Conservation (phyloP, 1,140 invertebrate species). For the Araneus ventricosus region DNA sequence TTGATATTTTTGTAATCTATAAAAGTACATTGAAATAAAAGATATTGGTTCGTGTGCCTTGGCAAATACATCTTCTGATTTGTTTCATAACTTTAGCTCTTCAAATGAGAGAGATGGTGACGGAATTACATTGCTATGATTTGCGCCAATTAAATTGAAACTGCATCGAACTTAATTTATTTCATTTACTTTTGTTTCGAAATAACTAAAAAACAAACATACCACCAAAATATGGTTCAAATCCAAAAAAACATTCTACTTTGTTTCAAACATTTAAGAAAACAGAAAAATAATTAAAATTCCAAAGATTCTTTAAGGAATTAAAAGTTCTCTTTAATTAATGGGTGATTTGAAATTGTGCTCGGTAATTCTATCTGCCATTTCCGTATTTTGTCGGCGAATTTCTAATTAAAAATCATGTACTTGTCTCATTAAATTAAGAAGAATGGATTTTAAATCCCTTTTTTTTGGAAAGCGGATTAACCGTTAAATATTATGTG, state of each 20-base stretch:
- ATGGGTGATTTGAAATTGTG: conserved; percentile 10
- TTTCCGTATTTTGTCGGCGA: background rate
- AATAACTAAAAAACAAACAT: background rate
- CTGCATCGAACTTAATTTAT: background rate
- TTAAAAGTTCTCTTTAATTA: conserved; percentile 28
- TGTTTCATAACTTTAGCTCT: no score
- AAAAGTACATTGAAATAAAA: no score
- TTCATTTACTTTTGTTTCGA: background rate
- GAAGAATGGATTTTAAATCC: background rate
- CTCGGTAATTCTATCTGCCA: conserved; percentile 3
- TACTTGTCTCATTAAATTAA: conserved; percentile 17
- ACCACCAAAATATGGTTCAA: background rate
- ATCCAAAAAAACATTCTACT: background rate
- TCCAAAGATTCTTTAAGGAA: background rate
- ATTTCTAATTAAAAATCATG: background rate
- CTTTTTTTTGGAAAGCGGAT: conserved; percentile 18
- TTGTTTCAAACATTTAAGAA: background rate
- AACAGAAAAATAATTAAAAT: conserved; percentile 13
- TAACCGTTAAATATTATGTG: background rate
- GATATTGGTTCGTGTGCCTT: no score
- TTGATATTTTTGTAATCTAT: no score
- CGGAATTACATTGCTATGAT: background rate
- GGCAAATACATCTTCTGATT: no score
- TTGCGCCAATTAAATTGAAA: background rate
- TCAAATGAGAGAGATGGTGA: background rate